Evolutionary conservation across 1,140 invertebrate species (phyloP).

Genomic region (Radopholus similis): DNA sequence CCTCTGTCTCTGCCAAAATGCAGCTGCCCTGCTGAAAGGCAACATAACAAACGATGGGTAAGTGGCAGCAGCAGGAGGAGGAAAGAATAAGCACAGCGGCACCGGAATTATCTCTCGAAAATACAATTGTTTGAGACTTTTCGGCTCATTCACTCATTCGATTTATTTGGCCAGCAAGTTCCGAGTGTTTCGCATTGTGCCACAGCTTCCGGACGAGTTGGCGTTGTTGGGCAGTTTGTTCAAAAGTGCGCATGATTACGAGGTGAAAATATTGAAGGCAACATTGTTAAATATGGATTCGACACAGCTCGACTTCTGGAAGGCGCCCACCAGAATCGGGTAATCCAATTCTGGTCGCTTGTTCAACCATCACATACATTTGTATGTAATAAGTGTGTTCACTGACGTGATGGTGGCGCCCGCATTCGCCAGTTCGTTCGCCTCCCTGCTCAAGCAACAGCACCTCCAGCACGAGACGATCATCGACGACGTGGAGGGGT

Average conservation of each 20-base stretch:
- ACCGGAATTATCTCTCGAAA: too few species aligned
- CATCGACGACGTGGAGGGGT: constrained; percentile 72
- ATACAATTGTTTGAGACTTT: too few species aligned
- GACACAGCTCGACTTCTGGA: constrained; percentile 64
- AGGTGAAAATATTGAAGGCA: constrained; percentile 22
- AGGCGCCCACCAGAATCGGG: constrained; percentile 63
- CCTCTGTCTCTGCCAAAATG: too few species aligned
- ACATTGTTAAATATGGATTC: neutral
- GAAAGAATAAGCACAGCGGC: too few species aligned
- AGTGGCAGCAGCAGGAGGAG: too few species aligned
- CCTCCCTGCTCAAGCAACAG: constrained; percentile 67
- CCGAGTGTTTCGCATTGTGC: constrained; percentile 34
- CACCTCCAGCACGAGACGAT: constrained; percentile 70
- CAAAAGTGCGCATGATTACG: constrained; percentile 29
- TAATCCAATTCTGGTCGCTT: neutral
- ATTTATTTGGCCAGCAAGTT: constrained; percentile 35
- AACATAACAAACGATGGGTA: too few species aligned
- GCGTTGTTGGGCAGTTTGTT: constrained; percentile 28
- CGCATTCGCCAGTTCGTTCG: constrained; percentile 67
- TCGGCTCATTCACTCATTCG: too few species aligned
- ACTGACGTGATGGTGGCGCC: constrained; percentile 72
- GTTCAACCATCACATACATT: neutral
- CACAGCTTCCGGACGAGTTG: constrained; percentile 28
- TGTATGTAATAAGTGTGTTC: constrained; percentile 63
- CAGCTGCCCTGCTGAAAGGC: too few species aligned